These are phyloP conservation scores for Microctenopoma steveboyesi DNA, from an alignment of 2,797 vertebrate species.

Conservation along the genomic window DNA sequence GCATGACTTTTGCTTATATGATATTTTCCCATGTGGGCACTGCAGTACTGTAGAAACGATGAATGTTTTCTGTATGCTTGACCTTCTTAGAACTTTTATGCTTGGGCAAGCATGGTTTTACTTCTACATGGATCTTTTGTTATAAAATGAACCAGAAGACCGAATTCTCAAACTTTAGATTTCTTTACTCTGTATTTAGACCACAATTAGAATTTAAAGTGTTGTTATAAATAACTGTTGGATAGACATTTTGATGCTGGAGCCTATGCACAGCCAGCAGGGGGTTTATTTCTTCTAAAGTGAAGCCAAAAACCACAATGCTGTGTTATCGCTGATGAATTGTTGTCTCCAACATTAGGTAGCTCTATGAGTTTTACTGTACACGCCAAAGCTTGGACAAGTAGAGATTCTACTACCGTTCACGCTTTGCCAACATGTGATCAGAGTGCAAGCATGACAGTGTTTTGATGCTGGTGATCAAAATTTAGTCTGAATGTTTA, in stretches of 20 bases:
- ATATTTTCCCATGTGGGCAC: neutral
- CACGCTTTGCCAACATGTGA: neutral
- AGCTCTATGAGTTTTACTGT: neutral
- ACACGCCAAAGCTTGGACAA: neutral
- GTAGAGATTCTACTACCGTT: neutral
- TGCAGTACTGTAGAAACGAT: neutral
- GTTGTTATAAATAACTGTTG: conserved; percentile 23
- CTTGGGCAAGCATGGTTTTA: conserved; percentile 6
- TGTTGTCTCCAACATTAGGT: neutral
- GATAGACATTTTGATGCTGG: neutral
- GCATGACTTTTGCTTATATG: neutral
- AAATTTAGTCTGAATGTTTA: neutral
- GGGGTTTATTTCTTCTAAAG: conserved; percentile 14
- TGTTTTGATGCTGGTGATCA: neutral
- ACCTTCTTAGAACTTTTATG: neutral
- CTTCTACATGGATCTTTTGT: neutral
- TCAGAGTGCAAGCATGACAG: neutral
- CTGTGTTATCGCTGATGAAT: conserved; percentile 8
- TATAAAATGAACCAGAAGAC: neutral
- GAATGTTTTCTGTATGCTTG: conserved; percentile 4
- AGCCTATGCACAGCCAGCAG: conserved; percentile 3
- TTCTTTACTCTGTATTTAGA: conserved; percentile 3
- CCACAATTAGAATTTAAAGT: conserved; percentile 6
- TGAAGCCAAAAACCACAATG: conserved; percentile 7
- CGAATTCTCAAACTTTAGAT: neutral